These are phyloP conservation scores for Vombatus ursinus DNA, from an alignment of 2,113 vertebrate species.

Conservation along the genomic window DNA sequence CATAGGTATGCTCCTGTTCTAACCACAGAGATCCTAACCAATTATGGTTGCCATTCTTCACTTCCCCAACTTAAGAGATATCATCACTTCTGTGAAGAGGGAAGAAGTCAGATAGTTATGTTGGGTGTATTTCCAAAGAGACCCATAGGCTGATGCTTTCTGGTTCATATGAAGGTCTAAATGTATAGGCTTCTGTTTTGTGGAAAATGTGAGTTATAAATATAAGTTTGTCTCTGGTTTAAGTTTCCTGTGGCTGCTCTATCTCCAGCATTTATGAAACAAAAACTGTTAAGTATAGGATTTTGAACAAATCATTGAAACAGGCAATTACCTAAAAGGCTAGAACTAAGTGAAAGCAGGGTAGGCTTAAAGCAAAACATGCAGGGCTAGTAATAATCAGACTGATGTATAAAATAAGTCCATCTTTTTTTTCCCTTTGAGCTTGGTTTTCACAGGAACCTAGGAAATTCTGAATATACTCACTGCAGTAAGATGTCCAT, in stretches of 20 bases:
- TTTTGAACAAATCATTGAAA: neutral
- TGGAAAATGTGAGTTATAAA: slow-evolving; percentile 19
- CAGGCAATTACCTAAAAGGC: neutral
- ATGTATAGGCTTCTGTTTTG: neutral
- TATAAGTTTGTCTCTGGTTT: slow-evolving; percentile 21
- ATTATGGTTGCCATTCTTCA: neutral
- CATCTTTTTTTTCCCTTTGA: neutral
- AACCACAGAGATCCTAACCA: neutral
- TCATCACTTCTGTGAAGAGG: neutral
- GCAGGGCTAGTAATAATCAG: neutral
- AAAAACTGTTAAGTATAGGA: neutral
- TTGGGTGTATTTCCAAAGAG: neutral
- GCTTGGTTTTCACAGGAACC: neutral
- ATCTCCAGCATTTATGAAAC: neutral
- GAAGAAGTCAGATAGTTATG: neutral
- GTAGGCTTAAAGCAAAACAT: neutral
- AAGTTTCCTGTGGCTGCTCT: neutral
- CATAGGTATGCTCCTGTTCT: neutral
- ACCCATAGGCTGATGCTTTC: neutral
- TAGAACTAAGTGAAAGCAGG: neutral
- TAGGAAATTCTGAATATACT: slow-evolving; percentile 6
- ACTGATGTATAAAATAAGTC: neutral
- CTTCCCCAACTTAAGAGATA: neutral
- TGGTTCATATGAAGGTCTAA: neutral
- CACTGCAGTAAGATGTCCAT: neutral